A percentile compares a stretch with the other conserved stretches of the same genome.
Evolutionary conservation across 2,113 vertebrate genomes (phyloP).

Genomic region (Albula glossodonta): DNA sequence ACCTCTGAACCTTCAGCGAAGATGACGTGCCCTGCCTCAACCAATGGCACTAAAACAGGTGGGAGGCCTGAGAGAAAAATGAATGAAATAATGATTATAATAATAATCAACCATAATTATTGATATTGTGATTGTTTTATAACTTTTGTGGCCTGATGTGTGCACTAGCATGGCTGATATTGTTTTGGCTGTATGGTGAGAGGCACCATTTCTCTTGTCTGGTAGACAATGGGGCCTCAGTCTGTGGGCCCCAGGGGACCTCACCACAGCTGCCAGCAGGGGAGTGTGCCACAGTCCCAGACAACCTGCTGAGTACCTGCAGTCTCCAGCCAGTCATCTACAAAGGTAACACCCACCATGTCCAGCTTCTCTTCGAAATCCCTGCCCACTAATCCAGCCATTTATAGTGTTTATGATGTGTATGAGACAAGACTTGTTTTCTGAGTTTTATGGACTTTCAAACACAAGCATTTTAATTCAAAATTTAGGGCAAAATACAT

Average conservation of each 20-base stretch:
- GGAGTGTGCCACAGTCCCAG: conserved; percentile 85
- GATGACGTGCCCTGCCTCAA: conserved; percentile 53
- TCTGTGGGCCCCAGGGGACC: conserved; percentile 70
- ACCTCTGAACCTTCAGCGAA: conserved; percentile 68
- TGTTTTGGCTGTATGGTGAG: background rate
- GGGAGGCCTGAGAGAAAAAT: conserved; percentile 36
- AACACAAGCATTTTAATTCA: too few species aligned
- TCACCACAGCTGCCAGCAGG: conserved; percentile 59
- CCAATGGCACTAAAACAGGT: conserved; percentile 77
- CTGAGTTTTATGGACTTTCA: too few species aligned
- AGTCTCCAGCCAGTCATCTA: conserved; percentile 92
- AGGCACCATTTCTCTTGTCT: conserved; percentile 19
- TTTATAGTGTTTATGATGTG: too few species aligned
- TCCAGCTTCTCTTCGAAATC: too few species aligned
- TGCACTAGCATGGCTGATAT: too few species aligned
- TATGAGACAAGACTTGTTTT: too few species aligned
- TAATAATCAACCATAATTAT: too few species aligned
- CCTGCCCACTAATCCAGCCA: too few species aligned
- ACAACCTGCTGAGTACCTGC: conserved; percentile 87
- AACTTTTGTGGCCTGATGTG: too few species aligned
- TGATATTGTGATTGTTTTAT: too few species aligned
- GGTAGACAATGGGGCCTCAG: conserved; percentile 65
- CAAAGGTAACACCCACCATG: conserved; percentile 74
- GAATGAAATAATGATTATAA: too few species aligned
- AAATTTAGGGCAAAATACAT: too few species aligned